Evolutionary conservation across 92 coral and sea anemone genomes (phyloP).

Genomic region (Plumapathes pennacea): DNA sequence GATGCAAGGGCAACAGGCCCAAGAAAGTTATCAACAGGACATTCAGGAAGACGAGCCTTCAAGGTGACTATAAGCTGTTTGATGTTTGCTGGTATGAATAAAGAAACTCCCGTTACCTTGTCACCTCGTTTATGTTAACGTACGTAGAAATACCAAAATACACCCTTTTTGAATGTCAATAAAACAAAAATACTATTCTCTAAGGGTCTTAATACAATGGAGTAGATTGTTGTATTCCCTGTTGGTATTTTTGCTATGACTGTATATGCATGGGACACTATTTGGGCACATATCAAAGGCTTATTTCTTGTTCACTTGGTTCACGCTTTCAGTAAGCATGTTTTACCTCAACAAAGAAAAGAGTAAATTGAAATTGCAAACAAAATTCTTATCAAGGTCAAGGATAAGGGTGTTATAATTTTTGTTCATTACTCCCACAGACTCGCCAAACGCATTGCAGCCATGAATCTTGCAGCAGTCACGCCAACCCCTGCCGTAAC

Average conservation of each 20-base stretch:
- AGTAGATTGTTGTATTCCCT: neutral
- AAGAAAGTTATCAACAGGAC: constrained; percentile 12
- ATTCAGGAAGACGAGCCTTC: constrained; percentile 53
- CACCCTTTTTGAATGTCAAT: too few species aligned
- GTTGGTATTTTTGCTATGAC: constrained; percentile 8
- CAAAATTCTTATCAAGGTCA: too few species aligned
- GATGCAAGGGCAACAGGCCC: constrained; percentile 41
- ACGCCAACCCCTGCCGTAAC: constrained; percentile 53
- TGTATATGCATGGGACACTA: constrained; percentile 2
- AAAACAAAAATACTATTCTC: too few species aligned
- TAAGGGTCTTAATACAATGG: neutral
- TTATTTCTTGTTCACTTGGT: neutral
- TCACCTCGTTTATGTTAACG: neutral
- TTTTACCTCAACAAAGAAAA: too few species aligned
- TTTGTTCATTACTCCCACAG: constrained; percentile 38
- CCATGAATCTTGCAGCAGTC: constrained; percentile 47
- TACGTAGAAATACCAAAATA: neutral
- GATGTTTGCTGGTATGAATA: neutral
- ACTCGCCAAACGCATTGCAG: constrained; percentile 65
- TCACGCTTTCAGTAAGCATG: too few species aligned
- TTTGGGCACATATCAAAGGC: neutral
- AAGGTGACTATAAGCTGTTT: constrained; percentile 30
- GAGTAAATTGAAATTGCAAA: too few species aligned
- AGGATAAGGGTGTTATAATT: too few species aligned
- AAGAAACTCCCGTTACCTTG: neutral